Percentiles rank a stretch among this genome's conserved stretches.
Conservation (phyloP, 1,140 invertebrate genomes). For the Daktulosphaira vitifoliae region DNA sequence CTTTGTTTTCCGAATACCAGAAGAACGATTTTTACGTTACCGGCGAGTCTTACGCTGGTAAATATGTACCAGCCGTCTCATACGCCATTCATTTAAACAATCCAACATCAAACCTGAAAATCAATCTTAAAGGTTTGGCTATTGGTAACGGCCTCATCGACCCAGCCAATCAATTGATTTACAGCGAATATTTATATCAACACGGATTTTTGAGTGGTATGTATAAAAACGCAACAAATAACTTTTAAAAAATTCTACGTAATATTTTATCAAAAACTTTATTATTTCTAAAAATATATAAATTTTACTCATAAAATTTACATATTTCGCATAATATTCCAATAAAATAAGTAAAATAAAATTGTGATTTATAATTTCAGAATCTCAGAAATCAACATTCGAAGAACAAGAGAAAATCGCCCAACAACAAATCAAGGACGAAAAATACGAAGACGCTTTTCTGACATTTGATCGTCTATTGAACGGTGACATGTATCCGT, state of each 20-base stretch:
- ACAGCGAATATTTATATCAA: slow-evolving; percentile 73
- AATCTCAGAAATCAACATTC: neutral
- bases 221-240: slow-evolving; percentile 58
- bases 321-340: too few relatives aligned
- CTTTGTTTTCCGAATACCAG: slow-evolving; percentile 47
- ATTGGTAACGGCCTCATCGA: slow-evolving; percentile 81
- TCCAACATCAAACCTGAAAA: slow-evolving; percentile 52
- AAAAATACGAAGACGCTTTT: slow-evolving; percentile 35
- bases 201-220: slow-evolving; percentile 47
- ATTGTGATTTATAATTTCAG: neutral
- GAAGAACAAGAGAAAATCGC: neutral
- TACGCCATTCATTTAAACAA: slow-evolving; percentile 49
- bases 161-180: slow-evolving; percentile 66
- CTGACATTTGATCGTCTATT: slow-evolving; percentile 9
- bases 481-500: slow-evolving; percentile 11
- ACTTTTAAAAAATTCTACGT: slow-evolving; percentile 37
- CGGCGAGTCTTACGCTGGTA: slow-evolving; percentile 53
- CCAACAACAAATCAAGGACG: slow-evolving; percentile 27
- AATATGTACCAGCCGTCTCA: slow-evolving; percentile 49
- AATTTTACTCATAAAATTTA: neutral
- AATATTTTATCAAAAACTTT: neutral
- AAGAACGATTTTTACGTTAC: slow-evolving; percentile 40
- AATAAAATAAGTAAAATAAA: too few relatives aligned
- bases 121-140: slow-evolving; percentile 60
- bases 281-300: neutral